phyloP scores from a whole-genome alignment of 2,113 vertebrate species.

The Tragelaphus buxtoni region DNA sequence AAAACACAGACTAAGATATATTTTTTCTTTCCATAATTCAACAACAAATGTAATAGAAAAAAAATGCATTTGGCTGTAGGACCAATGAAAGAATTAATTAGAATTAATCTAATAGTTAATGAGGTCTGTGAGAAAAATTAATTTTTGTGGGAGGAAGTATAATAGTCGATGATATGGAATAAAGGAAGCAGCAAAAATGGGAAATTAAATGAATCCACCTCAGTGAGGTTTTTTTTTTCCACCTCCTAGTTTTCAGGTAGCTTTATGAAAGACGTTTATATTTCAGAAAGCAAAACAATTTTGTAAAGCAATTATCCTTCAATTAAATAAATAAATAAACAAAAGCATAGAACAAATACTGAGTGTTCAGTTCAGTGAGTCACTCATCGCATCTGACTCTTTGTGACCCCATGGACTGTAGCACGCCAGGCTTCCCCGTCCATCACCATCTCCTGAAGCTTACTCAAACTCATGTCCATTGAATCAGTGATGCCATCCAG shows the following conservation, averaged over 20 bases:
- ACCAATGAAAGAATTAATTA: background rate
- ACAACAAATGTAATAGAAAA: background rate
- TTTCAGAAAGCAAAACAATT: background rate
- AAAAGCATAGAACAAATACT: background rate
- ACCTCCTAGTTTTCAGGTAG: background rate
- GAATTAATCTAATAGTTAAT: background rate
- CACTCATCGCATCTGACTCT: background rate
- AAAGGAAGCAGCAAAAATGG: background rate
- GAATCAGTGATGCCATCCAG: background rate
- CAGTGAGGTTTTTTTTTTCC: background rate
- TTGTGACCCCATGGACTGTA: background rate
- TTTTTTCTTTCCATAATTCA: background rate
- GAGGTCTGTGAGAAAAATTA: background rate
- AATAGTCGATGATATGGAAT: background rate
- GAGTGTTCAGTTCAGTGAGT: background rate
- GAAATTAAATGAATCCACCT: background rate
- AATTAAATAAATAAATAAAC: background rate
- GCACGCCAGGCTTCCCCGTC: background rate
- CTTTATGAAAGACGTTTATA: background rate
- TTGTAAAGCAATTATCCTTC: background rate
- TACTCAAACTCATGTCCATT: background rate
- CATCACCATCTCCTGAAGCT: background rate
- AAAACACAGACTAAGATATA: background rate
- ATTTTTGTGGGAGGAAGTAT: background rate
- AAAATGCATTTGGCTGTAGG: background rate